Percentiles rank a stretch among this genome's conserved stretches.
phyloP scores from a whole-genome alignment of 1,140 invertebrate species.

The Branchinecta lindahli region DNA sequence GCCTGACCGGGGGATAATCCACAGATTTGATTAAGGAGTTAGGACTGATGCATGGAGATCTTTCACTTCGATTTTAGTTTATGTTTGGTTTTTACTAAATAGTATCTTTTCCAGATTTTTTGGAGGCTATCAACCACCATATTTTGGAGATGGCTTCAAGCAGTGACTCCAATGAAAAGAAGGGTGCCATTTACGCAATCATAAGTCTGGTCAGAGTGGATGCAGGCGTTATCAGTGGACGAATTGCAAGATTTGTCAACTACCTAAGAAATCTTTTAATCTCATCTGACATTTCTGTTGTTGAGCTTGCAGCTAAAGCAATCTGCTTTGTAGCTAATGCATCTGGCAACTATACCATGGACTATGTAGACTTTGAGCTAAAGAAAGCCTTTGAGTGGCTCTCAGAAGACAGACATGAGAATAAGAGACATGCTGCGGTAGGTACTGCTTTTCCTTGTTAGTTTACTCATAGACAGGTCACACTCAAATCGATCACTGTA shows the following conservation, averaged over 20 bases:
- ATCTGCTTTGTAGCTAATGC: conserved; percentile 54
- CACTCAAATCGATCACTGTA: not conserved
- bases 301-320: conserved; percentile 70
- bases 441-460: conserved; percentile 23
- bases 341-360: conserved; percentile 79
- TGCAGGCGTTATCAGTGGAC: conserved; percentile 73
- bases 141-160: conserved; percentile 92
- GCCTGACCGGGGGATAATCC: too few relatives aligned
- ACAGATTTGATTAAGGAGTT: too few relatives aligned
- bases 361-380: conserved; percentile 92
- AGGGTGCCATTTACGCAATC: conserved; percentile 86
- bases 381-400: conserved; percentile 89
- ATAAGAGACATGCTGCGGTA: conserved; percentile 73
- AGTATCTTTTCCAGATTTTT: conserved; percentile 61
- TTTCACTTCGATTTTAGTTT: too few relatives aligned
- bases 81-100: too few relatives aligned
- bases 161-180: conserved; percentile 81
- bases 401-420: conserved; percentile 68
- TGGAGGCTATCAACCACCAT: conserved; percentile 89
- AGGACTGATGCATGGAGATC: too few relatives aligned
- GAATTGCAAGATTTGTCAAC: conserved; percentile 81
- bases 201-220: conserved; percentile 80
- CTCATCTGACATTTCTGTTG: conserved; percentile 74
- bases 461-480: not conserved
- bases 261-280: conserved; percentile 76